A percentile compares a stretch with the other conserved stretches of the same genome.
Evolutionary conservation across 2,888 invertebrate genomes (phyloP).

Genomic region (Euplagia quadripunctaria): DNA sequence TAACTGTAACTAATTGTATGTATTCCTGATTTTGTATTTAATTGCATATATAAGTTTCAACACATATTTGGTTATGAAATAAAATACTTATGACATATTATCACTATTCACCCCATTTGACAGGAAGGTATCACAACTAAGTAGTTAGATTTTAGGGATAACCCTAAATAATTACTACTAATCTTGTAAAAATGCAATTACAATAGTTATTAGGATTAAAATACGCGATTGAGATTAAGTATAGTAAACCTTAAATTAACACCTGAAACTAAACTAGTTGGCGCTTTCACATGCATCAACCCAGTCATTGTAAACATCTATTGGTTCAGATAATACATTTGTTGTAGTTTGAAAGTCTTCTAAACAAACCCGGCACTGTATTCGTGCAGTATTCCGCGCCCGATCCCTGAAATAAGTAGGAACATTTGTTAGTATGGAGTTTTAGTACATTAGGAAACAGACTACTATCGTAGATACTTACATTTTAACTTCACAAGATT

Average conservation of each 20-base stretch:
- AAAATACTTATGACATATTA: not conserved
- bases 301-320: conserved; percentile 99
- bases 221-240: conserved; percentile 27
- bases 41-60: too few species aligned
- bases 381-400: conserved; percentile 96
- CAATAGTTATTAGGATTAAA: conserved; percentile 6
- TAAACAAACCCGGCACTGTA: conserved; percentile 97
- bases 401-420: conserved; percentile 93
- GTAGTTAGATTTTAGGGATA: conserved; percentile 23
- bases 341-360: conserved; percentile 99
- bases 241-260: conserved; percentile 46
- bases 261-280: conserved; percentile 76
- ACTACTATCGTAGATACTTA: conserved; percentile 80
- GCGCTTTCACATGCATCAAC: conserved; percentile 99
- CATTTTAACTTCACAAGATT: conserved; percentile 99
- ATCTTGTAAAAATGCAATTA: conserved; percentile 11
- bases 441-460: not conserved
- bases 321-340: conserved; percentile 98
- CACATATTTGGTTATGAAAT: too few species aligned
- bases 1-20: too few species aligned
- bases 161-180: not conserved
- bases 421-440: not conserved
- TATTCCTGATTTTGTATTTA: too few species aligned
- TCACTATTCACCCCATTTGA: not conserved
- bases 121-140: not conserved